Percentiles rank a stretch among this genome's conserved stretches.
Conservation (phyloP, 2,888 invertebrate species). For the Drosophila niveifrons region DNA sequence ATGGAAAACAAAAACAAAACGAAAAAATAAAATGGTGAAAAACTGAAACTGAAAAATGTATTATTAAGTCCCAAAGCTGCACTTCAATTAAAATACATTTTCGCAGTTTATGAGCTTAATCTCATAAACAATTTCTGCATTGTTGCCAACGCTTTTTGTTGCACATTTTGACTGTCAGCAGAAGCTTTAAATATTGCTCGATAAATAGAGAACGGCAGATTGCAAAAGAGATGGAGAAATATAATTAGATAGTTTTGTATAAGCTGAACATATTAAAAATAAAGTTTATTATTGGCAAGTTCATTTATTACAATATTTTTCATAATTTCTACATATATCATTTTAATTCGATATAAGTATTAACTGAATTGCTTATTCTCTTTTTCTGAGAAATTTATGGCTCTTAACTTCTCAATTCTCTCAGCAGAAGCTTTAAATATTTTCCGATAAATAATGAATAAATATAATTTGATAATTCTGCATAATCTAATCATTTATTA, state of each 20-base stretch:
- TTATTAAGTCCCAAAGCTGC: constrained; percentile 83
- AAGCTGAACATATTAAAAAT: neutral
- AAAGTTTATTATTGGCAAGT: neutral
- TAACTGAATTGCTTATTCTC: too few relatives aligned
- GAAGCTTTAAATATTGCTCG: constrained; percentile 48
- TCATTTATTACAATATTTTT: neutral
- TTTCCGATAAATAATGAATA: too few relatives aligned
- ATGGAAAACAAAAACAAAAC: constrained; percentile 37
- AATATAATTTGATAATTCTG: too few relatives aligned
- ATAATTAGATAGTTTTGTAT: neutral
- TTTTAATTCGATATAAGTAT: too few relatives aligned
- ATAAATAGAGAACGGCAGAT: constrained; percentile 18
- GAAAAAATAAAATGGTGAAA: constrained; percentile 24
- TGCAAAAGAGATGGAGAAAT: neutral
- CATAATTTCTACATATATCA: too few relatives aligned
- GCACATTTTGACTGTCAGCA: constrained; percentile 53
- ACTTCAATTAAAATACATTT: constrained; percentile 85
- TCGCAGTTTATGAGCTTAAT: constrained; percentile 82
- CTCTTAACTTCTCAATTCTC: too few relatives aligned
- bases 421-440: too few relatives aligned
- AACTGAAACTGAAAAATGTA: constrained; percentile 38
- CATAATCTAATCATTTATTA: too few relatives aligned
- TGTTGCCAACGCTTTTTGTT: constrained; percentile 56
- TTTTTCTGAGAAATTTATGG: too few relatives aligned
- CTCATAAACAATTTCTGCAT: constrained; percentile 80